These are phyloP conservation scores for Triplophysa rosa DNA, from an alignment of 2,113 vertebrate genomes.

Conservation along the genomic window DNA sequence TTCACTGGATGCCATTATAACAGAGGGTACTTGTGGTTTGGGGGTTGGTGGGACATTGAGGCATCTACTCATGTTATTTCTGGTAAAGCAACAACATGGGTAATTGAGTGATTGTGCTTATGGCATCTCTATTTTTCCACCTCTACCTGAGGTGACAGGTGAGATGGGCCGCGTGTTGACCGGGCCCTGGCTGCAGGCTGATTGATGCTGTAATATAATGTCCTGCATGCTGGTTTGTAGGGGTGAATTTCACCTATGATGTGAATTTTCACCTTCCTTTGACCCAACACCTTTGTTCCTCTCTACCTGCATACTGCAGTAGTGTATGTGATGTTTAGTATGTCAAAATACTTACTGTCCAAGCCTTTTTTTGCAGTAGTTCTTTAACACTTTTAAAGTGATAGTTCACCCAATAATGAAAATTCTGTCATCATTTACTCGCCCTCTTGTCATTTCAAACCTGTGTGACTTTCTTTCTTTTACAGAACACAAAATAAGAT, in stretches of 20 bases:
- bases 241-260: constrained; percentile 21
- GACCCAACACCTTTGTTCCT: background rate
- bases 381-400: background rate
- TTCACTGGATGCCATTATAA: constrained; percentile 67
- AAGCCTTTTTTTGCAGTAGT: background rate
- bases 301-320: background rate
- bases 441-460: too few relatives aligned
- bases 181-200: constrained; percentile 20
- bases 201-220: constrained; percentile 52
- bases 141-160: constrained; percentile 47
- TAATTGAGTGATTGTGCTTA: constrained; percentile 65
- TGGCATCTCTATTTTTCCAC: constrained; percentile 58
- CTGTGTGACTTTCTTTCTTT: too few relatives aligned
- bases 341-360: background rate
- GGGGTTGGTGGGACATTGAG: constrained; percentile 30
- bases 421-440: too few relatives aligned
- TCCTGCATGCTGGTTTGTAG: constrained; percentile 10
- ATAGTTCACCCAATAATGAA: too few relatives aligned
- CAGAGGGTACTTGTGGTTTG: constrained; percentile 46
- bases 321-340: background rate
- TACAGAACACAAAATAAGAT: too few relatives aligned
- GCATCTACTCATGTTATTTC: constrained; percentile 38
- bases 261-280: constrained; percentile 6
- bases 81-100: constrained; percentile 51
- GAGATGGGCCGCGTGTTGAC: constrained; percentile 16